Evolutionary conservation across 2,888 invertebrate genomes (phyloP), one percentile per base, ranked within the genome.

Genomic region (Pelosia muscerda): DNA sequence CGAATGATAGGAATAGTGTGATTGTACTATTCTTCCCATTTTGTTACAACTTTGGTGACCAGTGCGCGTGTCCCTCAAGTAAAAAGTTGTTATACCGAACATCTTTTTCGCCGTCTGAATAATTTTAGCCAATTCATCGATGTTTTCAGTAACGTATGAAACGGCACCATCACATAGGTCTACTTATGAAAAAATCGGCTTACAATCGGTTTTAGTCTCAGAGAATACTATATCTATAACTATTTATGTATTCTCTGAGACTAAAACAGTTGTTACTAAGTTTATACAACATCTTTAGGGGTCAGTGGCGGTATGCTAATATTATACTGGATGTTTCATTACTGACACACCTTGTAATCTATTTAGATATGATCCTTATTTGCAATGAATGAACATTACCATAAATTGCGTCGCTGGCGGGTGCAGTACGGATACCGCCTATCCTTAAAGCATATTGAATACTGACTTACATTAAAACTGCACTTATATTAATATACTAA

Each of bases 311-410:
- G n/a, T 19, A 26, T 28, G 57, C 57, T 26, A 57, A n/a, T 57
- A 55, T 26, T 62, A n/a, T n/a, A 58, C 58, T 70, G 53, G 53
- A 67, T 69, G 53, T 69, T 54, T 57, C 54, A 74, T 83, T 76
- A 76, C 71, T 78, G 81, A 83, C 86, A 77, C 84, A 79, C 86
- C 87, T 88, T 85, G 86, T 88, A 84, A 86, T 83, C 81, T 61
- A 66, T 73, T 76, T 84, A 84, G 82, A 87, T 84, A 84, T 87
- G 87, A 89, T 90, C 84, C 87, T 82, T 84, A 94, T 94, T 94
- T 93, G 90, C 93, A 94, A 93, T 94, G 88, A 93, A 92, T 92
- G 85, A 86, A 86, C 82, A 92, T 94, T 93, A 86, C 81, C 92
- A 93, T 94, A 92, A 90, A 89, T 81, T 86, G 85, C 87, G 86